Evolutionary conservation across 2,888 invertebrate genomes (phyloP).

Genomic region (Eledone cirrhosa): DNA sequence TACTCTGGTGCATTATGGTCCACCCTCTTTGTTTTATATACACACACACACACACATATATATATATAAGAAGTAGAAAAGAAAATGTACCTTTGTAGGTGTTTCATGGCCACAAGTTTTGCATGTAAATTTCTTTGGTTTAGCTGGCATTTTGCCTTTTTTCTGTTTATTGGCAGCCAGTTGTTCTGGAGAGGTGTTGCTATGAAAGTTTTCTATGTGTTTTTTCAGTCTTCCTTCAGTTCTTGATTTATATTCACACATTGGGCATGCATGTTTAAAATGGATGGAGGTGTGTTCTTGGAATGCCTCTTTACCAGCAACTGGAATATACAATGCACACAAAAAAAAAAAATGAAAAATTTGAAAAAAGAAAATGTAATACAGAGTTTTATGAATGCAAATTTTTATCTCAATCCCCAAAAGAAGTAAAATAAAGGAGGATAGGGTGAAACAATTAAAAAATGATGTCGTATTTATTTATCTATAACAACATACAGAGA

Average conservation of each 20-base stretch:
- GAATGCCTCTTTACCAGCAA: conserved; percentile 68
- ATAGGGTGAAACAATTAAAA: no score
- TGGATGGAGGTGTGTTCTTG: conserved; percentile 71
- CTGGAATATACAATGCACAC: conserved; percentile 39
- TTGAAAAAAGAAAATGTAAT: conserved; percentile 70
- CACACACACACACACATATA: no score
- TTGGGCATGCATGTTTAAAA: conserved; percentile 70
- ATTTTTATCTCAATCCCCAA: no score
- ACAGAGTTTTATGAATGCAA: conserved; percentile 40
- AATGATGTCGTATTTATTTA: no score
- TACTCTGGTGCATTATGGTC: no score
- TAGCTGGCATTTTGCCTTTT: conserved; percentile 44
- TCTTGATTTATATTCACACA: conserved; percentile 71
- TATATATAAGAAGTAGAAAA: neutral
- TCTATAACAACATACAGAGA: no score
- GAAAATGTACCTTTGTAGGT: conserved; percentile 75
- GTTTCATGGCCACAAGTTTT: conserved; percentile 89
- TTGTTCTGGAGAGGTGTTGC: conserved; percentile 63
- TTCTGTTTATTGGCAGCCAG: conserved; percentile 58
- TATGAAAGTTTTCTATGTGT: conserved; percentile 71
- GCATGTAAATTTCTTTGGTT: conserved; percentile 84
- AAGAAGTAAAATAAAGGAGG: no score
- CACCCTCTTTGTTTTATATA: no score
- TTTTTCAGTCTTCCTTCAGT: conserved; percentile 70
- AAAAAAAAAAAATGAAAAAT: conserved; percentile 50